Evolutionary conservation across 2,113 vertebrate genomes (phyloP).

Genomic region (Rhadina sibilatrix): DNA sequence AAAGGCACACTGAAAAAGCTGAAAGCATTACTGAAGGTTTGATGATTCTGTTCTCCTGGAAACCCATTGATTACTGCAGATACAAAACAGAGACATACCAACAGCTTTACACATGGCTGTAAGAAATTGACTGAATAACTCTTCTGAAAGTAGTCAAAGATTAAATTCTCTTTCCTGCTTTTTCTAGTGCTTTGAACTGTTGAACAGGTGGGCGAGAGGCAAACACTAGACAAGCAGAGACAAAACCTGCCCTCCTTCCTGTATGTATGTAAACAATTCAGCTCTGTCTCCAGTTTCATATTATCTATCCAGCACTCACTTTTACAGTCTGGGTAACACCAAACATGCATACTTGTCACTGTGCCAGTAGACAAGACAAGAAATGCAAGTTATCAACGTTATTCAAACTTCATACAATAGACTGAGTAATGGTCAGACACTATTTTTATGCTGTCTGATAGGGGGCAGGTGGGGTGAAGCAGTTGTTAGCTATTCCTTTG

Average conservation of each 20-base stretch:
- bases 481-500: background rate
- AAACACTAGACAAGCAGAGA: constrained; percentile 1
- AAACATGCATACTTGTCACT: background rate
- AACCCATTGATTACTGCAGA: background rate
- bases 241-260: background rate
- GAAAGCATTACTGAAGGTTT: background rate
- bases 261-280: constrained; percentile 20
- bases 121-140: background rate
- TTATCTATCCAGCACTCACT: background rate
- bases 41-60: background rate
- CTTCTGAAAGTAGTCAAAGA: background rate
- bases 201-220: background rate
- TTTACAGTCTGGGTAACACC: background rate
- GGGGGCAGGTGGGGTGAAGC: no score
- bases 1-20: background rate
- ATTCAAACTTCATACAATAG: background rate
- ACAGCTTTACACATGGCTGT: background rate
- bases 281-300: background rate
- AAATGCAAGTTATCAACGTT: background rate
- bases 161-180: background rate
- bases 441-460: background rate
- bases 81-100: background rate
- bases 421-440: background rate
- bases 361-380: background rate
- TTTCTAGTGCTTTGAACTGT: background rate